A percentile compares a stretch with the other conserved stretches of the same genome.
Evolutionary conservation across 1,140 invertebrate species (phyloP).

Genomic region (Nautilus pompilius): DNA sequence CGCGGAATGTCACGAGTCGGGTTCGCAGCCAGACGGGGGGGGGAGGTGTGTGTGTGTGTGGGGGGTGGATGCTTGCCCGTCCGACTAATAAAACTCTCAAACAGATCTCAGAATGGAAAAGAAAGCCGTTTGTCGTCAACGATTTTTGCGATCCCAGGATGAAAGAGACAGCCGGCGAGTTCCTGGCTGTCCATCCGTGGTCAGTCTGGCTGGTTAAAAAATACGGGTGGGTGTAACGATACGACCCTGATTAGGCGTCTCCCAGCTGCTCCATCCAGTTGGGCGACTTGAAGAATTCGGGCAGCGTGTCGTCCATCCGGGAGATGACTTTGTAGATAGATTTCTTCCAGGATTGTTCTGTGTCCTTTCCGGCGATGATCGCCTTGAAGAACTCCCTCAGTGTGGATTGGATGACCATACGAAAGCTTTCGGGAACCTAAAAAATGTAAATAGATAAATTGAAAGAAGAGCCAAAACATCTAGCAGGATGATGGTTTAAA

Average conservation of each 20-base stretch:
- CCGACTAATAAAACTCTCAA: conserved; percentile 4
- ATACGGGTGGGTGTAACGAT: neutral
- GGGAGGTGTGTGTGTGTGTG: too few relatives aligned
- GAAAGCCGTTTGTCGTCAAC: neutral
- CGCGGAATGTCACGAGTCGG: too few relatives aligned
- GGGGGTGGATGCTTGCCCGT: neutral
- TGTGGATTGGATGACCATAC: conserved; percentile 94
- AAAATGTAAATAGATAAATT: conserved; percentile 37
- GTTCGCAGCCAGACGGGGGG: too few relatives aligned
- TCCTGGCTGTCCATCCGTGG: neutral
- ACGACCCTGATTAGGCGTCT: conserved; percentile 28
- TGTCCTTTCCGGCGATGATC: conserved; percentile 90
- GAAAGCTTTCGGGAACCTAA: conserved; percentile 96
- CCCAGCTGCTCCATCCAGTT: conserved; percentile 97
- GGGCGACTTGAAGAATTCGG: conserved; percentile 98
- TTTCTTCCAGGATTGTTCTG: conserved; percentile 99
- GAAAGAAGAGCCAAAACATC: too few relatives aligned
- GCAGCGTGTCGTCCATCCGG: conserved; percentile 94
- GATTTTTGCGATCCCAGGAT: neutral
- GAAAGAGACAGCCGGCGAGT: neutral
- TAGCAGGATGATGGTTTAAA: too few relatives aligned
- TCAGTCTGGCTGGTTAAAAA: neutral
- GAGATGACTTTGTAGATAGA: conserved; percentile 99
- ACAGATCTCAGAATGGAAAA: neutral
- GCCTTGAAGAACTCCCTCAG: conserved; percentile 98